Base-by-base conservation (phyloP, 2,797 vertebrate species). In the Schizopygopsis pylzovi region DNA sequence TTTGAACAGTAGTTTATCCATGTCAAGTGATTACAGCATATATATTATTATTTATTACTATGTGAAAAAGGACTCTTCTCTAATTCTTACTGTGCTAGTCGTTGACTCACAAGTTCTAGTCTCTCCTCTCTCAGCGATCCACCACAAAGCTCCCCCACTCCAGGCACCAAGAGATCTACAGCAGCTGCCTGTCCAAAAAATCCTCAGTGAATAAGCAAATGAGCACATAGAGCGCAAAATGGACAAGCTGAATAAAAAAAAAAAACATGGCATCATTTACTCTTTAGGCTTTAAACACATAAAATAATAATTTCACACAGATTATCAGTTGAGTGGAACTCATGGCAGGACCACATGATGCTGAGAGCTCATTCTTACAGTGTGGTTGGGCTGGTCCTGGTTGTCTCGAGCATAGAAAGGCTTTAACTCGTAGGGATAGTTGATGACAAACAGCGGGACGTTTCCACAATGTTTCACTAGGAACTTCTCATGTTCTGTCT, bases 341-440 rank as follows among this genome's bases (percentile, higher is more conserved):
- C 4, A 0, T 18, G 13, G n/a, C 39, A 39, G 39, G 6, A 20
- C 18, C 6, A 56, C 68, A 73, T 54, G 37, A 72, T 7, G 20
- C 2, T 22, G 49, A 83, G 45, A 43, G 61, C 22, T 75, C 37
- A 65, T 39, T 76, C 96, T 96, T 94, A 99, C 98, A 4, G 98
- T 99, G 81, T 90, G 96, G 52, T 73, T 88, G 28, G 96, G 96
- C 49, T 91, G 92, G 79, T 98, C 96, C 89, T 94, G 95, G 89
- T 99, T 99, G 93, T 98, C 97, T 85, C 97, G 94, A 93, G 97
- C 96, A 87, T 99, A 99, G 94, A 99, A 99, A 20, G 98, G 98
- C 92, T 99, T 99, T 54, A 99, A 95, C 81, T 96, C 92, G 0
- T 96, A 96, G 0, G 98, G 98, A 89, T 99, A 99, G 94, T 99